phyloP scores from a whole-genome alignment of 2,888 invertebrate genomes.

The Herminia tarsipennalis region DNA sequence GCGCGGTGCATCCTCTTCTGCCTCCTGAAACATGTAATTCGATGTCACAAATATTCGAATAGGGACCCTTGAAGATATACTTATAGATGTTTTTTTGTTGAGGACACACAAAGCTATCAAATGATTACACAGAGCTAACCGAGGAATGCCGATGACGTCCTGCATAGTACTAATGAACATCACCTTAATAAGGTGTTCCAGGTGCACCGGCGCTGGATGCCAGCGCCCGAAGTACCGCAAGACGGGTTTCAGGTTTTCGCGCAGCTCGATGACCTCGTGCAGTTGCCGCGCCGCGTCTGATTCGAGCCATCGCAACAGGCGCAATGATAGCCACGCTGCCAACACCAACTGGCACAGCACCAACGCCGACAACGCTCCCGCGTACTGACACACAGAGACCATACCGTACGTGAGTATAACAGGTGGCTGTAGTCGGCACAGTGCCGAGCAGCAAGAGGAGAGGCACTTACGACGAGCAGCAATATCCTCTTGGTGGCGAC shows the following conservation, averaged over 20 bases:
- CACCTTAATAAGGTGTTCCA: conserved; percentile 52
- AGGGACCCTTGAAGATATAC: too few relatives aligned
- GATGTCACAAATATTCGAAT: too few relatives aligned
- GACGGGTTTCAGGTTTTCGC: conserved; percentile 51
- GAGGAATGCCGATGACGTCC: too few relatives aligned
- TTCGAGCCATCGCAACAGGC: conserved; percentile 45
- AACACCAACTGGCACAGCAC: conserved; percentile 40
- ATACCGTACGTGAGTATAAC: too few relatives aligned
- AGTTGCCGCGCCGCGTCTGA: conserved; percentile 43
- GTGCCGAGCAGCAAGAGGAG: too few relatives aligned
- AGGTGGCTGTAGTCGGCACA: too few relatives aligned
- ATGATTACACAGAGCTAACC: too few relatives aligned
- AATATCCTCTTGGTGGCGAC: conserved; percentile 21
- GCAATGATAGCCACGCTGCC: conserved; percentile 49
- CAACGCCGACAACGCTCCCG: conserved; percentile 39
- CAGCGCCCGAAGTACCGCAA: conserved; percentile 51
- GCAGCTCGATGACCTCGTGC: conserved; percentile 49
- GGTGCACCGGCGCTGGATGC: conserved; percentile 51
- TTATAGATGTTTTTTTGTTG: too few relatives aligned
- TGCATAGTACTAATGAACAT: not conserved
- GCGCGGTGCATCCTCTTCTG: conserved; percentile 55
- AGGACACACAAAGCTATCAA: too few relatives aligned
- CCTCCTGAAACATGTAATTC: conserved; percentile 61
- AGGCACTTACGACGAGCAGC: conserved; percentile 38
- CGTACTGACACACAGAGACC: conserved; percentile 48